A percentile compares a stretch with the other conserved stretches of the same genome.
phyloP scores from a whole-genome alignment of 2,797 vertebrate species.

The Melanotaenia parkinsoni region DNA sequence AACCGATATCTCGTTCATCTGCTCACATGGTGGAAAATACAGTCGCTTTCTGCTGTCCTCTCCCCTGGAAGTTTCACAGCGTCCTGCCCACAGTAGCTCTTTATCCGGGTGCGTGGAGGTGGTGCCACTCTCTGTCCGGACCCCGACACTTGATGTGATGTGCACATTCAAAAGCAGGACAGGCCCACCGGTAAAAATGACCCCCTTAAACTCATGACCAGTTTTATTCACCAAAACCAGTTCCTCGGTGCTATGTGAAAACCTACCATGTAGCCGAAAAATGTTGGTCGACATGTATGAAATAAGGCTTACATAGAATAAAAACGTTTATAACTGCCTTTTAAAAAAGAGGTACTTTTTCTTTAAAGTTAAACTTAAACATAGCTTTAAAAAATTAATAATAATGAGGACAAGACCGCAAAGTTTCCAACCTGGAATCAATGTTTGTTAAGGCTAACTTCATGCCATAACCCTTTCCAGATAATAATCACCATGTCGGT shows the following conservation, averaged over 20 bases:
- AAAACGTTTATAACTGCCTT: no score
- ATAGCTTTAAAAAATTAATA: no score
- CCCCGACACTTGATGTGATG: conserved; percentile 1
- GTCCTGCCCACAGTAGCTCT: conserved; percentile 29
- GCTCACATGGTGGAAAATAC: background rate
- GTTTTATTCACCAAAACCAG: background rate
- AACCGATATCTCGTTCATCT: background rate
- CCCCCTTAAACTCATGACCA: background rate
- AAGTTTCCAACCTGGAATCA: background rate
- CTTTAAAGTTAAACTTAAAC: no score
- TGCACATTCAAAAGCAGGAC: background rate
- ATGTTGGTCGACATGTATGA: background rate
- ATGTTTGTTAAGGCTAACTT: background rate
- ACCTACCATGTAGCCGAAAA: background rate
- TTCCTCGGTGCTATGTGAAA: no score
- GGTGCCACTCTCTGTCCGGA: conserved; percentile 50
- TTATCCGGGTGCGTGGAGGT: conserved; percentile 36
- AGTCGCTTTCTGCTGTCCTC: background rate
- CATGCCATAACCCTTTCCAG: background rate
- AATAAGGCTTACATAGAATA: no score
- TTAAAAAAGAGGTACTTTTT: no score
- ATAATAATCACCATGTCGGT: background rate
- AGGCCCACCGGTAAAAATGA: background rate
- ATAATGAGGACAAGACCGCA: no score
- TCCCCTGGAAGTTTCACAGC: background rate